Evolutionary conservation across 2,797 vertebrate genomes (phyloP).

Genomic region (Eospalax fontanierii): DNA sequence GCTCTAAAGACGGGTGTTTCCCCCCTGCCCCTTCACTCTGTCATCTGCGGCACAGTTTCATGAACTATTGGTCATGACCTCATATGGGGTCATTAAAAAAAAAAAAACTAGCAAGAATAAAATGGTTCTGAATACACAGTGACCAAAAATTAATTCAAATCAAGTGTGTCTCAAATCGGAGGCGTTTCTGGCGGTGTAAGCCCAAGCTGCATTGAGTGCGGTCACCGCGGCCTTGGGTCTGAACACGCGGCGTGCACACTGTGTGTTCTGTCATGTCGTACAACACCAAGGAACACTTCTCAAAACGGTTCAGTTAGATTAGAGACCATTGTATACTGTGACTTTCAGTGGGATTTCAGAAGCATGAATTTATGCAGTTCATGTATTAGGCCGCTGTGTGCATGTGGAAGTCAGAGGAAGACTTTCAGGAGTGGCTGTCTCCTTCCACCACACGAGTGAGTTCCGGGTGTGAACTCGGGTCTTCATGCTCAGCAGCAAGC

Average conservation of each 20-base stretch:
- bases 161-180: background rate
- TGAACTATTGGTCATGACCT: background rate
- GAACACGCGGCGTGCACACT: background rate
- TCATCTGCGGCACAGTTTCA: background rate
- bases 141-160: background rate
- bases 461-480: no score
- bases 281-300: background rate
- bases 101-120: background rate
- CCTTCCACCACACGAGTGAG: background rate
- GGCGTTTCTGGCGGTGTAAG: background rate
- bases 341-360: background rate
- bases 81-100: background rate
- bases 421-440: background rate
- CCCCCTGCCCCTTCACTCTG: fast-evolving
- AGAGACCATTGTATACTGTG: background rate
- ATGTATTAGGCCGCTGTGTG: background rate
- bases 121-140: background rate
- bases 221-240: no score
- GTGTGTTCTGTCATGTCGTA: background rate
- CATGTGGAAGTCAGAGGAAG: background rate
- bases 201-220: background rate
- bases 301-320: background rate
- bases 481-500: background rate
- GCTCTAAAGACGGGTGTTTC: fast-evolving
- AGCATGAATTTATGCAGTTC: no score